Evolutionary conservation across 2,797 vertebrate genomes (phyloP), one percentile per base, ranked within the genome.

Genomic region (Oceanodroma leucorhoa): DNA sequence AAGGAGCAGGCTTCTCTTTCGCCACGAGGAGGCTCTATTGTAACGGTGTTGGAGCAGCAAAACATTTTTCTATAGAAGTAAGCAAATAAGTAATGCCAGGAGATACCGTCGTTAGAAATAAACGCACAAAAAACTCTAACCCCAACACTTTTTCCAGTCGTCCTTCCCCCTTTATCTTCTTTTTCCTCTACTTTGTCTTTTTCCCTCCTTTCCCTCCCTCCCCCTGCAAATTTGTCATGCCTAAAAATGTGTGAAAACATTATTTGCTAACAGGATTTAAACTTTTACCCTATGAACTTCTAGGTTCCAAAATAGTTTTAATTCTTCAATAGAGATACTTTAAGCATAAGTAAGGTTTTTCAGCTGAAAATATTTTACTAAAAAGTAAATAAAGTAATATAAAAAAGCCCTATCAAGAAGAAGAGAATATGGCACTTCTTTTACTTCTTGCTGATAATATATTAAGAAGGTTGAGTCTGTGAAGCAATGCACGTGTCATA

Each of bases 11-110:
- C 36, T 73, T 50, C 30, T 62, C 34, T 45, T 26, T 45, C 0
- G 4, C 96, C 96, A 94, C 87, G 9, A 83, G 96, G 91, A 88
- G 96, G 92, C 94, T 51, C 80, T 24, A 11, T 72, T 64, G 93
- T 14, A 84, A 71, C 43, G 3, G 20, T 6, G 36, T 29, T 79
- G 55, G 34, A 62, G 26, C 7, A 50, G 14, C 4, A 14, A 60
- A 81, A 48, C 17, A 3, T 30, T 32, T 29, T 23, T 20, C 32
- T 29, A 0, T 1, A 38, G 26, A 40, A 70, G 48, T 4, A 6
- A 24, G 27, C 6, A 46, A 61, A 2, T 10, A 41, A 48, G 14
- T 45, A 17, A 19, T 6, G 10, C 46, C 30, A 26, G 58, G 38
- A 60, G 38, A 46, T 16, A 30, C 19, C 2, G 0, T 9, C 3